Percentiles rank a stretch among this genome's conserved stretches.
phyloP scores from a whole-genome alignment of 1,140 invertebrate species.

The Melanaphis sacchari region DNA sequence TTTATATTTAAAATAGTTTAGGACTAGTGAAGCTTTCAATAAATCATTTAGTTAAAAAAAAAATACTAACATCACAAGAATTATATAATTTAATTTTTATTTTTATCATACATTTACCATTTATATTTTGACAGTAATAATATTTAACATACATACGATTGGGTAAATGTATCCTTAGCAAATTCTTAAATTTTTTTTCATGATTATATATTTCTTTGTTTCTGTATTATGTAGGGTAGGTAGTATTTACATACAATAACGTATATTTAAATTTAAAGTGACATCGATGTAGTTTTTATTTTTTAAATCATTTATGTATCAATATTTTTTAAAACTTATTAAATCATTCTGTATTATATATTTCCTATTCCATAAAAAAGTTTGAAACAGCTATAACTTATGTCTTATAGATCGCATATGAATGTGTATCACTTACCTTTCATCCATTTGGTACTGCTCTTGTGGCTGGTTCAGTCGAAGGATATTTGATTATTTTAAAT shows the following conservation, averaged over 20 bases:
- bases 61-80: not conserved
- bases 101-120: not conserved
- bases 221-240: too few relatives aligned
- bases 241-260: not conserved
- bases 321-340: too few relatives aligned
- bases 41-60: not conserved
- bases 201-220: too few relatives aligned
- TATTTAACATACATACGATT: too few relatives aligned
- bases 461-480: constrained; percentile 87
- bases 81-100: not conserved
- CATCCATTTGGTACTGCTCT: constrained; percentile 86
- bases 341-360: not conserved
- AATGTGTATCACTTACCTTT: constrained; percentile 83
- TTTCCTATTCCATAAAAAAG: not conserved
- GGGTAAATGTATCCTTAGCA: too few relatives aligned
- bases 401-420: constrained; percentile 71
- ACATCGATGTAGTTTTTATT: not conserved
- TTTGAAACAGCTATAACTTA: not conserved
- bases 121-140: not conserved
- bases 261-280: not conserved
- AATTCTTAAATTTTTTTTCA: too few relatives aligned
- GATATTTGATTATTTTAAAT: constrained; percentile 84
- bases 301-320: too few relatives aligned
- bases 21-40: not conserved
- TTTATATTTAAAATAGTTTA: too few relatives aligned